Percentiles rank a stretch among this genome's conserved stretches.
Conservation (phyloP, 64 coral and sea anemone genomes). For the Trachythela sp. region DNA sequence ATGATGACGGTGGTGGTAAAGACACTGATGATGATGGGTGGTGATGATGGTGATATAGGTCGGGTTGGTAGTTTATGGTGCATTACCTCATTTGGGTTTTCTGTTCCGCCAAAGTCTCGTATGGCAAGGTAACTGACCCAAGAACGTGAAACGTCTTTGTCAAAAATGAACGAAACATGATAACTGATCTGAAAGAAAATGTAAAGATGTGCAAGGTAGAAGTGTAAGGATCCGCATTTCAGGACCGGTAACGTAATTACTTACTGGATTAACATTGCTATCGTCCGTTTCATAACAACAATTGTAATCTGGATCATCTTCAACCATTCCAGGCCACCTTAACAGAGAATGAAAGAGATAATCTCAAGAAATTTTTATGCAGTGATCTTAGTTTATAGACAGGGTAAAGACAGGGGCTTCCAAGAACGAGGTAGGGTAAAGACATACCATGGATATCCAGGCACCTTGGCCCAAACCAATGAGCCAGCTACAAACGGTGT, state of each 20-base stretch:
- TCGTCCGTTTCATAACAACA: slow-evolving; percentile 21
- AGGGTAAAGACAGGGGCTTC: neutral
- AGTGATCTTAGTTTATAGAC: too few relatives aligned
- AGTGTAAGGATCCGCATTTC: neutral
- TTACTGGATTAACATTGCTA: neutral
- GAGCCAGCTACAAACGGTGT: slow-evolving; percentile 14
- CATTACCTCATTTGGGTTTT: neutral
- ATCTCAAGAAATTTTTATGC: neutral
- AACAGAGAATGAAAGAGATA: neutral
- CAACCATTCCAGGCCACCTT: slow-evolving; percentile 21
- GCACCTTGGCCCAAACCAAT: slow-evolving; percentile 1
- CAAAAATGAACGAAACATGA: neutral
- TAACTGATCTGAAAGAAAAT: neutral
- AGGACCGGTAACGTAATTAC: neutral
- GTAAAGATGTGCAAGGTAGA: neutral
- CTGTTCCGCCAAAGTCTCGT: neutral
- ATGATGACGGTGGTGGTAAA: too few relatives aligned
- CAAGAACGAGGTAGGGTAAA: too few relatives aligned
- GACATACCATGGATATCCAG: slow-evolving; percentile 17
- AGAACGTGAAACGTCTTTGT: neutral
- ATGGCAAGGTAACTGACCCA: neutral
- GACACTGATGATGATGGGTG: too few relatives aligned
- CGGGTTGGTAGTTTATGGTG: neutral
- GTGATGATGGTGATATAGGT: too few relatives aligned
- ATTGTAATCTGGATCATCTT: slow-evolving; percentile 15